phyloP scores from a whole-genome alignment of 1,140 invertebrate genomes.

The Hetaerina americana region DNA sequence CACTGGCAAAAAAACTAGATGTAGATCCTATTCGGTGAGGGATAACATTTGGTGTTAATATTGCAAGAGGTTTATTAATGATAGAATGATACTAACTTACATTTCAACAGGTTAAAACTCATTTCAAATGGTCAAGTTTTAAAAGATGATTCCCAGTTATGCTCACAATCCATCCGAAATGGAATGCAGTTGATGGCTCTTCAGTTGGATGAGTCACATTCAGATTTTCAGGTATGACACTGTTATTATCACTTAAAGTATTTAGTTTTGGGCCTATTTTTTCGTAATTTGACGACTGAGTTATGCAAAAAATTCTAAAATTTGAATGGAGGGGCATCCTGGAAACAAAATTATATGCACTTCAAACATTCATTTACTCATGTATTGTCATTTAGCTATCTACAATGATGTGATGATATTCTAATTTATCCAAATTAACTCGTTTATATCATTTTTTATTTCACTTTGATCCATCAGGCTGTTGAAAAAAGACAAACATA shows the following conservation, averaged over 20 bases:
- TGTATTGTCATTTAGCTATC: too few species aligned
- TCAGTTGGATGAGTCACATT: conserved; percentile 32
- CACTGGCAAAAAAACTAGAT: conserved; percentile 34
- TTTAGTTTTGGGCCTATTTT: too few species aligned
- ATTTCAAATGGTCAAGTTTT: conserved; percentile 51
- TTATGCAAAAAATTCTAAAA: too few species aligned
- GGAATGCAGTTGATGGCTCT: conserved; percentile 52
- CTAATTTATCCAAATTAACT: too few species aligned
- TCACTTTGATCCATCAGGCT: conserved; percentile 21
- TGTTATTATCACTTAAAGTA: too few species aligned
- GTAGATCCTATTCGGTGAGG: conserved; percentile 22
- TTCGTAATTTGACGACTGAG: too few species aligned
- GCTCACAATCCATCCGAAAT: conserved; percentile 47
- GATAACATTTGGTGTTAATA: background rate
- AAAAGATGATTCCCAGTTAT: conserved; percentile 33
- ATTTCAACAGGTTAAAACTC: conserved; percentile 43
- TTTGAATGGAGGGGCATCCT: too few species aligned
- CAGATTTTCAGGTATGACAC: conserved; percentile 24
- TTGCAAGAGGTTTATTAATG: background rate
- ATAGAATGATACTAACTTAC: conserved; percentile 1
- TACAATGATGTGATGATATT: too few species aligned
- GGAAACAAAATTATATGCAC: too few species aligned
- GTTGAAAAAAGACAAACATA: conserved; percentile 29
- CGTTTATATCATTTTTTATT: conserved; percentile 10
- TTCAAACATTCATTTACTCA: too few species aligned